Evolutionary conservation across 1,140 invertebrate genomes (phyloP), one percentile per base, ranked within the genome.

Genomic region (Leptonema lineaticorne): DNA sequence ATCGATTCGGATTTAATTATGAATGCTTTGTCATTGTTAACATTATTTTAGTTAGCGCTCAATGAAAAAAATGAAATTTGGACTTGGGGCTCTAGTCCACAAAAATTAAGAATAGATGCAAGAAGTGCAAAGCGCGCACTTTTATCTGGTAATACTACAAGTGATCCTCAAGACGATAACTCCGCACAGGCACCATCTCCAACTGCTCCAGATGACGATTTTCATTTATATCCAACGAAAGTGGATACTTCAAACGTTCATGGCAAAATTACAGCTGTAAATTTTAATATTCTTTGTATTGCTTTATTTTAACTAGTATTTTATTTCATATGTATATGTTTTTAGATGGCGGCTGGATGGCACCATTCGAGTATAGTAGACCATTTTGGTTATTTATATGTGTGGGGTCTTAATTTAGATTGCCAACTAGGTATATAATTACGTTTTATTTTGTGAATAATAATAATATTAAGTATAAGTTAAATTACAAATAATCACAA

Each of bases 371-470:
- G 85, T 14, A 72, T 90, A n/a, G 72, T 91, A 28, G 90, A 88
- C 2, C 81, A 82, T 56, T 82, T 86, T 70, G 89, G 88, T 14
- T 82, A 82, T 28, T 78, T 90, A 1, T 91, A 87, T 73, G 83
- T 85, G 0, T 91, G 89, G 88, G 90, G 90, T 27, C 78, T 85
- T 41, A 90, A 89, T 77, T 75, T 87, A 16, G 89, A 90, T 75
- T 89, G 87, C 14, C 90, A 91, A 76, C 28, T 72, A 20, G 70
- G 70, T 72, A 67, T 67, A n/a, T 16, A 1, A 29, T 27, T 28
- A 29, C 48, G 8, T 1, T 1, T 48, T 45, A 16, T 28, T 63
- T 18, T 28, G 2, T 58, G 3, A 1, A 41, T 41, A 3, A 16
- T 41, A 5, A 33, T 33, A n/a, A n/a, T n/a, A n/a, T n/a, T n/a